These are phyloP conservation scores for Channa argus DNA, from an alignment of 2,113 vertebrate species.

Conservation along the genomic window DNA sequence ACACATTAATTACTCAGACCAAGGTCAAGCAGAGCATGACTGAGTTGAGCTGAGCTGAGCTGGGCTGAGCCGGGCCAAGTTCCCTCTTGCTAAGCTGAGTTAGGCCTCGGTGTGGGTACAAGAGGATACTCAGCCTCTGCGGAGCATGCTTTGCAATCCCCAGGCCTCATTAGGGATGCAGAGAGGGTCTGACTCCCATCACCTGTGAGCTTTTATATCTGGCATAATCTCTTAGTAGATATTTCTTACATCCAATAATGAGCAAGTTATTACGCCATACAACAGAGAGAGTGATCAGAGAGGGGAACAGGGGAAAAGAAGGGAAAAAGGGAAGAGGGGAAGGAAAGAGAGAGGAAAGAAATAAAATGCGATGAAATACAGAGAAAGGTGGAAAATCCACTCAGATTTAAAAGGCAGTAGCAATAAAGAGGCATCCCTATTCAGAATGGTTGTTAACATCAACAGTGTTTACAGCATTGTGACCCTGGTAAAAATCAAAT, in stretches of 20 bases:
- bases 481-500: conserved; percentile 70
- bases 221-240: conserved; percentile 82
- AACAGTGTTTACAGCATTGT: conserved; percentile 51
- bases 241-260: conserved; percentile 82
- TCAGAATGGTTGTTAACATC: conserved; percentile 64
- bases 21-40: conserved; percentile 57
- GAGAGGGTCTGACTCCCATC: conserved; percentile 74
- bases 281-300: conserved; percentile 61
- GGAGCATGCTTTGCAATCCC: conserved; percentile 64
- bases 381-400: conserved; percentile 25
- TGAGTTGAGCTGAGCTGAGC: conserved; percentile 50
- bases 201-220: conserved; percentile 82
- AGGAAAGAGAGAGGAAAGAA: not conserved
- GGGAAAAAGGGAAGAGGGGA: conserved; percentile 1
- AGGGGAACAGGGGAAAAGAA: conserved; percentile 8
- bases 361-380: conserved; percentile 32
- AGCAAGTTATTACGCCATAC: conserved; percentile 81
- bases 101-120: conserved; percentile 45
- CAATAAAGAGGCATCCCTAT: conserved; percentile 34
- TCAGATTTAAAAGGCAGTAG: conserved; percentile 36
- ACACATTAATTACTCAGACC: conserved; percentile 73
- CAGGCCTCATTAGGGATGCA: conserved; percentile 79
- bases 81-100: conserved; percentile 51
- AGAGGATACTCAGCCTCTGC: conserved; percentile 61
- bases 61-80: conserved; percentile 30